Conservation (phyloP, 2,888 invertebrate genomes). For the Xestia ashworthii region DNA sequence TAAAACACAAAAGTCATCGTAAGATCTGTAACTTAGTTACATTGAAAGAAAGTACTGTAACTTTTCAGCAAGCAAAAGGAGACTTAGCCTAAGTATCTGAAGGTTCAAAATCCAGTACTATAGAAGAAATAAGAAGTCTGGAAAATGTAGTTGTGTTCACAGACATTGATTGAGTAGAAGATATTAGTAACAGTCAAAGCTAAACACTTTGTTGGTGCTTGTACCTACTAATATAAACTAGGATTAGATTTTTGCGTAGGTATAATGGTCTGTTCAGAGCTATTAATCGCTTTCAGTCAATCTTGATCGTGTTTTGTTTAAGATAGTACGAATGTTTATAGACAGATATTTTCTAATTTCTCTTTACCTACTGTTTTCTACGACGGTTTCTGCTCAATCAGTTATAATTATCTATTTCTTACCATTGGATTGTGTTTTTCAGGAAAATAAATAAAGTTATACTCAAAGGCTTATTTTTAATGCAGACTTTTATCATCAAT, state of each 20-base stretch:
- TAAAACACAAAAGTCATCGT: conserved; percentile 47
- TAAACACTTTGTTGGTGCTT: conserved; percentile 41
- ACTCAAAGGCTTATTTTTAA: background rate
- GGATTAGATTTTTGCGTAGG: conserved; percentile 15
- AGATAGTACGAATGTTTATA: conserved; percentile 20
- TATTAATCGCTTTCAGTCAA: conserved; percentile 48
- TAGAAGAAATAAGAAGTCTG: conserved; percentile 48
- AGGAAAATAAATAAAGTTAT: background rate
- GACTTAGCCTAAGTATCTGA: background rate
- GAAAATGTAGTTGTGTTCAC: conserved; percentile 49
- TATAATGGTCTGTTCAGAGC: conserved; percentile 16
- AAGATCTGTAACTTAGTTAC: conserved; percentile 40
- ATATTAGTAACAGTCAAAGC: conserved; percentile 52
- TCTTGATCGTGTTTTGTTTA: conserved; percentile 53
- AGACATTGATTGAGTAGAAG: conserved; percentile 58
- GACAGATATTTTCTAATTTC: conserved; percentile 11
- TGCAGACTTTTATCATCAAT: background rate
- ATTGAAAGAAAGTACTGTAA: conserved; percentile 24
- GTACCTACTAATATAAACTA: conserved; percentile 29
- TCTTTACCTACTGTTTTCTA: background rate
- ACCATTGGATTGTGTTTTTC: background rate
- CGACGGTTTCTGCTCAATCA: background rate
- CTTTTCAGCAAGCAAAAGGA: conserved; percentile 7
- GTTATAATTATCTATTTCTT: background rate
- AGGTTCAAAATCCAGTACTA: conserved; percentile 27